Percentiles rank a stretch among this genome's conserved stretches.
These are phyloP conservation scores for Pheosia gnoma DNA, from an alignment of 2,888 invertebrate species.

Conservation along the genomic window DNA sequence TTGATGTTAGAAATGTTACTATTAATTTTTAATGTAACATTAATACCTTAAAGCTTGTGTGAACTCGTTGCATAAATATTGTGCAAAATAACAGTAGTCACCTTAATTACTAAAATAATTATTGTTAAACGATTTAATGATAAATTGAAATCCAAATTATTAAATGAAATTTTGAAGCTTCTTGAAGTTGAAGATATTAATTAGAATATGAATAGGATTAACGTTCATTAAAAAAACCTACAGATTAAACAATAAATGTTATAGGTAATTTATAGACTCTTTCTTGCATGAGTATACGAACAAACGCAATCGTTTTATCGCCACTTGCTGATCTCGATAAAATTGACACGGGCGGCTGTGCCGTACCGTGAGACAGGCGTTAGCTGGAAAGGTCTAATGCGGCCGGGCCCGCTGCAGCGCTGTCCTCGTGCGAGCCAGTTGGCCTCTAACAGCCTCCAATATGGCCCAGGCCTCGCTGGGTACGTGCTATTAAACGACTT, in stretches of 20 bases:
- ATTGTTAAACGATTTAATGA: no score
- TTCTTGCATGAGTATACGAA: no score
- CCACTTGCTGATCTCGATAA: constrained; percentile 3
- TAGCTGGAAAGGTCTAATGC: constrained; percentile 38
- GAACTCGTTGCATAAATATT: background rate
- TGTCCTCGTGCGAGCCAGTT: constrained; percentile 40
- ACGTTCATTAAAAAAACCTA: no score
- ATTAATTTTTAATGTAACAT: no score
- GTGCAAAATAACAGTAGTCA: no score
- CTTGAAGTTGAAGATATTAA: no score
- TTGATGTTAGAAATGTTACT: background rate
- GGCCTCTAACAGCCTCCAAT: constrained; percentile 38
- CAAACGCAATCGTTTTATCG: background rate
- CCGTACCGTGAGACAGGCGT: constrained; percentile 6
- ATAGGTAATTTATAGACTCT: background rate
- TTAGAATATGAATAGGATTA: no score
- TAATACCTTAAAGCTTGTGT: background rate
- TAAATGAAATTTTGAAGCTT: no score
- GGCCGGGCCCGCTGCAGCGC: constrained; percentile 37
- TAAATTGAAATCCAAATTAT: no score
- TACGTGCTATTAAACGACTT: constrained; percentile 23
- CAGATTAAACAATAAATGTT: background rate
- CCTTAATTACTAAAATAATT: no score
- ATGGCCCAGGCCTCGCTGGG: constrained; percentile 21
- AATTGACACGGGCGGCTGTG: background rate